Base-by-base conservation (phyloP, 2,888 invertebrate species). In the Bhutanitis thaidina region DNA sequence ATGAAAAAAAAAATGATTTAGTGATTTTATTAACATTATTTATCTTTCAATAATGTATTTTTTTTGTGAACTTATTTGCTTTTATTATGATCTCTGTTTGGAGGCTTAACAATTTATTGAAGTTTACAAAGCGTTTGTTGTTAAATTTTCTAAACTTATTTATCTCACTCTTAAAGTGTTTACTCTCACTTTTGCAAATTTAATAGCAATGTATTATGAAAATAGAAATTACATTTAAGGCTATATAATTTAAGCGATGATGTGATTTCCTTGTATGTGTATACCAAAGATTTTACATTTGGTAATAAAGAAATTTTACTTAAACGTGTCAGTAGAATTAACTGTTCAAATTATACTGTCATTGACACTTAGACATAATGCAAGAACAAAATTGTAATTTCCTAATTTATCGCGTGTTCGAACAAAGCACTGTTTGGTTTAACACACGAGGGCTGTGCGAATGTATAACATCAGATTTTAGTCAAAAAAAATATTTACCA, bases 211-310 rank as follows among this genome's bases (percentile, higher is more conserved):
- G 20, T 40, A 5, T 25, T 35, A 7, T 12, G 13, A 30, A n/a
- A 10, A 27, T 51, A 46, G 32, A 27, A 16, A 36, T n/a, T 48
- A 43, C 38, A 46, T 43, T 51, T 44, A 53, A 52, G 52, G 57
- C 59, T 58, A 61, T 60, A 54, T 52, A 44, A 49, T 52, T 51
- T 62, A 59, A 50, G 56, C 16, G 52, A 58, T 59, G 59, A 62
- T 68, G 67, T 69, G 65, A 68, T 71, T 62, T 64, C 55, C 58
- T 57, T 47, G 43, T 49, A 44, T 43, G 27, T 27, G 27, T 27
- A 27, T 70, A 75, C 80, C 79, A 80, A 80, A 80, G 79, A 80
- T 69, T 66, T 59, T 66, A 65, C 62, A 73, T 69, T 74, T 68
- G 68, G 63, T 70, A 56, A 57, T 61, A 30, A 34, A 40, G 35